Percentiles rank a stretch among this genome's conserved stretches.
These are phyloP conservation scores for Formica exsecta DNA, from an alignment of 1,140 invertebrate species.

Conservation along the genomic window DNA sequence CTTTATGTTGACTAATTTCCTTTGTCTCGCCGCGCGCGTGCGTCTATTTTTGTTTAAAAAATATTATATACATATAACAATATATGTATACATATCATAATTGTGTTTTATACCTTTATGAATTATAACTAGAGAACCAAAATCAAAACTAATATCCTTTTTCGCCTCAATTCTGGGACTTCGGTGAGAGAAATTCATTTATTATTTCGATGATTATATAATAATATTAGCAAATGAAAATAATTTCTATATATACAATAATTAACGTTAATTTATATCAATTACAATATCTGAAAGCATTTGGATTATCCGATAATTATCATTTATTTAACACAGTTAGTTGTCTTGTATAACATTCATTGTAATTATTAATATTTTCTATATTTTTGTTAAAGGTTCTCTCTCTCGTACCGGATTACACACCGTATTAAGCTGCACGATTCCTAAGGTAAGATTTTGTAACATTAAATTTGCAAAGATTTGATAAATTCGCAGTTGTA, in stretches of 20 bases:
- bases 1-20: conserved; percentile 27
- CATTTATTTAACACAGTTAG: conserved; percentile 41
- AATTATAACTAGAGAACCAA: conserved; percentile 13
- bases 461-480: background rate
- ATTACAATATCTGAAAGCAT: conserved; percentile 24
- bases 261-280: conserved; percentile 39
- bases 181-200: conserved; percentile 45
- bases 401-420: background rate
- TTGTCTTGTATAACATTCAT: background rate
- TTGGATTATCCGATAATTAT: conserved; percentile 37
- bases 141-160: conserved; percentile 24
- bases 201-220: conserved; percentile 40
- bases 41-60: background rate
- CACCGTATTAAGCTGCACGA: background rate
- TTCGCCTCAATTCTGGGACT: background rate
- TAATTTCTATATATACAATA: conserved; percentile 45
- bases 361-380: conserved; percentile 5
- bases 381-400: conserved; percentile 7
- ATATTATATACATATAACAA: background rate
- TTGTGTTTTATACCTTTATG: background rate
- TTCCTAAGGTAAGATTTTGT: conserved; percentile 30
- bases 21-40: background rate
- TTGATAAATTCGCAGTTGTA: background rate
- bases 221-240: conserved; percentile 36
- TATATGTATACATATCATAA: conserved; percentile 4